Evolutionary conservation across 30 jellyfish, hydroid and myxozoan genomes (phyloP), one percentile per base, ranked within the genome.

Genomic region (Pseudorhiza aurosa): DNA sequence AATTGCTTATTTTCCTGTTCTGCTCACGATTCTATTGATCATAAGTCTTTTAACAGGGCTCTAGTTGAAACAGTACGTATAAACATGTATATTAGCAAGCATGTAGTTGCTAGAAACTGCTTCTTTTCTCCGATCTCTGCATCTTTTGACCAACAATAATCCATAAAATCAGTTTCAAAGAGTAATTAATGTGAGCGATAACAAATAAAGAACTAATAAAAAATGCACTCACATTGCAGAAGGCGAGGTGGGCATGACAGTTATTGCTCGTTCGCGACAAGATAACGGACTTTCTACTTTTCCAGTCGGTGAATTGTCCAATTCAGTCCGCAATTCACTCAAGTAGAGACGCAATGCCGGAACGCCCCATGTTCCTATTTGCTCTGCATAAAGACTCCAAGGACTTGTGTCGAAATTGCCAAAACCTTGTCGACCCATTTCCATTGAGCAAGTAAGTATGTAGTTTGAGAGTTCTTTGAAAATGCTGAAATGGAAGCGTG

Each of bases 351-450:
- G 93, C 36, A 92, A 64, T 8, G 97, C 98, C 45, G 83, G 95
- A 5, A 72, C 77, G 4, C 98, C 98, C 98, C 98, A 92, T 17
- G 96, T 76, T 0, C 98, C 98, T 11, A 88, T 68, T 64, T 87
- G 88, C 68, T 92, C 96, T 2, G 98, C 95, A 22, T 79, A 72
- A 9, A 58, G 9, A 33, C 98, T 86, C 98, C 98, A 92, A 5
- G 98, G 98, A 44, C 85, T 81, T 22, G 98, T 86, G 53, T 92
- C 98, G 28, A 92, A 67, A 75, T 82, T 75, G 22, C 90, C 81
- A 67, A 63, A 74, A 10, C 96, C 98, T 49, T 72, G 94, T 42
- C 75, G 68, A 32, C 88, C 91, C 79, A 81, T 80, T 73, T 86
- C 96, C 95, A 57, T 92, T 35, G 96, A 67, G 65, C 96, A 87